A percentile compares a stretch with the other conserved stretches of the same genome.
These are phyloP conservation scores for Eurypyga helias DNA, from an alignment of 2,113 vertebrate species.

Conservation along the genomic window DNA sequence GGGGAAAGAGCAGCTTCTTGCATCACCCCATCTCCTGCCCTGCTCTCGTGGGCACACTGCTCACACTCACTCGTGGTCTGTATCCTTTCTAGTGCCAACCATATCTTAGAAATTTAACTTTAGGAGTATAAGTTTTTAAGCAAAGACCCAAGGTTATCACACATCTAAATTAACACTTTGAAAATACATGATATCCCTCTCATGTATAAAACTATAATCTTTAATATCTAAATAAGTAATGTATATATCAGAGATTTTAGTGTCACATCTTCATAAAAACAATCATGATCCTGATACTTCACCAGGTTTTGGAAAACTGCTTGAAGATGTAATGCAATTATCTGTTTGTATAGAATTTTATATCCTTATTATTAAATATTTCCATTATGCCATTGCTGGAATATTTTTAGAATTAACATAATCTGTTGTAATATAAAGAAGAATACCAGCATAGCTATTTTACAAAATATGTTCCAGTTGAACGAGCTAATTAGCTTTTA, in stretches of 20 bases:
- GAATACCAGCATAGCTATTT: slow-evolving; percentile 11
- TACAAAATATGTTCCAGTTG: slow-evolving; percentile 50
- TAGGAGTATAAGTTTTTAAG: background rate
- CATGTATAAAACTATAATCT: background rate
- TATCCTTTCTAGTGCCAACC: background rate
- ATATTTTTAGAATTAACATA: slow-evolving; percentile 42
- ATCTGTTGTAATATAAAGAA: background rate
- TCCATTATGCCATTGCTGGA: background rate
- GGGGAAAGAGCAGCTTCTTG: background rate
- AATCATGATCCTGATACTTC: background rate
- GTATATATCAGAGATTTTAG: background rate
- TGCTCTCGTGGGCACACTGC: fast-evolving
- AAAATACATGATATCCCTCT: background rate
- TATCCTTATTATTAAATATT: slow-evolving; percentile 6
- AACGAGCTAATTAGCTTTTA: slow-evolving; percentile 59
- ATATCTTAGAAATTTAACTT: background rate
- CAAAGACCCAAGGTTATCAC: background rate
- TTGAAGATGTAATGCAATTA: background rate
- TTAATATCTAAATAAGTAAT: background rate
- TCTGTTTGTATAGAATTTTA: background rate
- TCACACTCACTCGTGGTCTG: background rate
- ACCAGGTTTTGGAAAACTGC: background rate
- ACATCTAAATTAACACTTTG: background rate
- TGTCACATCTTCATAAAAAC: background rate
- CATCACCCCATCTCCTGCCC: background rate